Percentiles rank a stretch among this genome's conserved stretches.
Conservation (phyloP, 2,797 vertebrate species). For the Hippocampus kuda region DNA sequence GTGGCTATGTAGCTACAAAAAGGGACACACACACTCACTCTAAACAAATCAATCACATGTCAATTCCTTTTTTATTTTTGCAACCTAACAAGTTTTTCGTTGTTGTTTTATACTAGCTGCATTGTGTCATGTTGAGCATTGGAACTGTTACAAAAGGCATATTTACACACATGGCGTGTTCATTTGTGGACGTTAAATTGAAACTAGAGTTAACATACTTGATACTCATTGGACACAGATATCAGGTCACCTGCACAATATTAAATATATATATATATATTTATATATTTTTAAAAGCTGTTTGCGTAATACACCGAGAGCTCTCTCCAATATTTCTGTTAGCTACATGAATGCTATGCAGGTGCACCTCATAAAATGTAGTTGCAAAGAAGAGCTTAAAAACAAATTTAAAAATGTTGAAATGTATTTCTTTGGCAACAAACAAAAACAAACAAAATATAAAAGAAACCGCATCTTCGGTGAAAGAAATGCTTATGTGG, state of each 20-base stretch:
- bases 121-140: background rate
- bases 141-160: background rate
- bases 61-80: background rate
- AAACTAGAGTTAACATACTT: background rate
- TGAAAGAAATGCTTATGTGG: background rate
- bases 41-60: no score
- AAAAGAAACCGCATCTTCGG: background rate
- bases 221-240: background rate
- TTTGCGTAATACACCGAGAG: no score
- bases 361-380: background rate
- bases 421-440: background rate
- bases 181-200: background rate
- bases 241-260: background rate
- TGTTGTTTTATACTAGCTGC: background rate
- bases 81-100: background rate
- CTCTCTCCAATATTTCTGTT: background rate
- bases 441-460: background rate
- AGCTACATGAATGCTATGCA: background rate
- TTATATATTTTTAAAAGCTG: background rate
- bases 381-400: background rate
- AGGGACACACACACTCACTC: background rate
- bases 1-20: conserved; percentile 50
- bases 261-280: no score
- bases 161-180: background rate
- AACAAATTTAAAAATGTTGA: background rate